Evolutionary conservation across 2,113 vertebrate species (phyloP), one percentile per base, ranked within the genome.

Genomic region (Marmota flaviventris): DNA sequence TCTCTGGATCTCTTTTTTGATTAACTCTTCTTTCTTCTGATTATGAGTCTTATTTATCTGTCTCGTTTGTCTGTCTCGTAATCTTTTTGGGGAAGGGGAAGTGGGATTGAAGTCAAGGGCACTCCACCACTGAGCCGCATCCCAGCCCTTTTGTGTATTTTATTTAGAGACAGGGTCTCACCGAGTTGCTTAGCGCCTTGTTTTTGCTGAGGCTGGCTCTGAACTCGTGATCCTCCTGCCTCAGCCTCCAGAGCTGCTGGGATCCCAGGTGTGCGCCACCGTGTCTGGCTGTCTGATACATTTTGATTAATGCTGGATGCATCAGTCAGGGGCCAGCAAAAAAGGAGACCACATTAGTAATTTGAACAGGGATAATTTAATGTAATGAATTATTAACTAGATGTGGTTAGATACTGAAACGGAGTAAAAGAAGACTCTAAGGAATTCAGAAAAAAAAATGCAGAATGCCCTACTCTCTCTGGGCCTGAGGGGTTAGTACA

Each of bases 331-430:
- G 75, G 39, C 32, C 17, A 39, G 61, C 16, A 89, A 86, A 93
- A 42, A 51, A 25, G 73, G 83, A 93, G 78, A 45, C 5, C 10
- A 78, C 11, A 56, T 63, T 8, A 27, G 39, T 91, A 69, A 96
- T 75, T 93, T 89, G 58, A 79, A 81, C 24, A 77, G 67, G 11
- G 20, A 63, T 6, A 29, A 85, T 82, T 96, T 89, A 65, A 76
- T 87, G 39, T 8, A 93, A 91, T 58, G 48, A 81, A 87, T 77
- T 88, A 79, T 81, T 88, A 81, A 75, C 58, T 53, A 84, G 79
- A 82, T 65, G 53, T 63, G 48, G 42, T 32, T 92, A 89, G 32
- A 70, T 56, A 63, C 32, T 89, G 34, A 39, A 39, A 92, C 25
- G 6, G 69, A 67, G 5, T 67, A 82, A 89, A 85, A 17, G 51